Percentiles rank a stretch among this genome's conserved stretches.
Conservation (phyloP, 2,113 vertebrate genomes). For the cat (Felis catus) region F.catus_Fca126_mat1.0 CM031414.1:59344501-59345000, state of each 20-base stretch:
- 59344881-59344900: neutral
- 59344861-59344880: neutral
- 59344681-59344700: neutral
- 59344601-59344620: neutral
- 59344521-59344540: neutral
- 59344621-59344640: neutral
- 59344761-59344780: neutral
- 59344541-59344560: neutral
- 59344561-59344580: neutral
- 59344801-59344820: fast-evolving
- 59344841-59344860: neutral
- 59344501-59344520: neutral
- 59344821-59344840: too few species aligned
- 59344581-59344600: neutral
- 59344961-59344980: neutral
- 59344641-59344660: neutral
- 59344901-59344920: neutral
- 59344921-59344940: neutral
- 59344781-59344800: neutral
- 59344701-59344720: neutral
- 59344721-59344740: neutral
- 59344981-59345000: neutral
- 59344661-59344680: neutral
- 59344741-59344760: neutral
- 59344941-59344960: neutral